Percentiles rank a stretch among this genome's conserved stretches.
Evolutionary conservation across 2,888 invertebrate genomes (phyloP).

Genomic region (Drosophila limbata): DNA sequence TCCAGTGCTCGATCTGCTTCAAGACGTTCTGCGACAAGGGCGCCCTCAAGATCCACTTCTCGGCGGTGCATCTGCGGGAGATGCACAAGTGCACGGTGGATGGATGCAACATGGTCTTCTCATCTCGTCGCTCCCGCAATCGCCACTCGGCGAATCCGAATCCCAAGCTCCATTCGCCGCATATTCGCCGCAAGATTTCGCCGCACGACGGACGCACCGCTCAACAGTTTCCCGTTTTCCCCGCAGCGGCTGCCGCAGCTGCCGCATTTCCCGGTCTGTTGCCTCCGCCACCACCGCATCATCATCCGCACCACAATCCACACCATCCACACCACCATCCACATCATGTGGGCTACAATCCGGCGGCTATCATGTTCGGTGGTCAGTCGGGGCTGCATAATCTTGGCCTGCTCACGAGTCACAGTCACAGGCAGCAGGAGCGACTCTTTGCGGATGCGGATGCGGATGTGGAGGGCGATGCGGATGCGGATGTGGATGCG

Average conservation of each 20-base stretch:
- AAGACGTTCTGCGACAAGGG: conserved; percentile 99
- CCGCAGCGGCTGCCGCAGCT: conserved; percentile 86
- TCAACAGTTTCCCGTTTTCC: conserved; percentile 89
- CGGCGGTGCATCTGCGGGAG: conserved; percentile 98
- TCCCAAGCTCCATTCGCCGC: conserved; percentile 98
- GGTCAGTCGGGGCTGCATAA: conserved; percentile 57
- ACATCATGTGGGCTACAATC: conserved; percentile 47
- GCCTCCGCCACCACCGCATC: conserved; percentile 63
- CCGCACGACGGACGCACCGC: conserved; percentile 96
- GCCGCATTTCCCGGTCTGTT: conserved; percentile 87
- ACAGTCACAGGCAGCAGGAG: conserved; percentile 74
- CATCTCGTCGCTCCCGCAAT: conserved; percentile 97
- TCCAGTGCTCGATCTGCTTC: conserved; percentile 98
- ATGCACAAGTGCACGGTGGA: conserved; percentile 99
- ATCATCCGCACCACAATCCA: conserved; percentile 27
- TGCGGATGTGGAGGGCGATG: conserved; percentile 41
- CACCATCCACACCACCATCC: conserved; percentile 54
- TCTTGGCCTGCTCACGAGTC: conserved; percentile 60
- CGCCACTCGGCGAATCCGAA: conserved; percentile 99
- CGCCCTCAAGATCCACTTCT: conserved; percentile 99
- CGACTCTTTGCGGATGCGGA: conserved; percentile 36
- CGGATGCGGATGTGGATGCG: conserved; percentile 57
- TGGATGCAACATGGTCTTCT: conserved; percentile 99
- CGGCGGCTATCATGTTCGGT: conserved; percentile 72
- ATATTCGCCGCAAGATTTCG: conserved; percentile 96